These are phyloP conservation scores for Rhodophaea formosa DNA, from an alignment of 2,888 invertebrate genomes.

Conservation along the genomic window DNA sequence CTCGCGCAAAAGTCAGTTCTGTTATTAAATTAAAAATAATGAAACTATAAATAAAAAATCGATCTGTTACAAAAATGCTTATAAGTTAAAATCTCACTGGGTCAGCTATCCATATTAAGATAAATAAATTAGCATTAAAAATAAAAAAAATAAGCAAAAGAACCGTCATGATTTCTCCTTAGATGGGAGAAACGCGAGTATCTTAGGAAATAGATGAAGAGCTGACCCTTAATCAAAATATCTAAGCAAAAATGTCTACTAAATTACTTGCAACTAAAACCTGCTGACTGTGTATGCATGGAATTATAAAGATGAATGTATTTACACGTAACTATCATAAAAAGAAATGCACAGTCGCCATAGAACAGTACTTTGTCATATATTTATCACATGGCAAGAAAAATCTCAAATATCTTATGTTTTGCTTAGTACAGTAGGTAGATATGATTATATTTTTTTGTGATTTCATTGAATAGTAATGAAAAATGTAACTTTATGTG, in stretches of 20 bases:
- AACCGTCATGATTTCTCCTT: slow-evolving; percentile 36
- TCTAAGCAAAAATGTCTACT: slow-evolving; percentile 11
- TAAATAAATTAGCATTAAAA: neutral
- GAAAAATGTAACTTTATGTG: no score
- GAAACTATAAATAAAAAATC: slow-evolving; percentile 22
- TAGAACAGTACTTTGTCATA: neutral
- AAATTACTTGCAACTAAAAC: neutral
- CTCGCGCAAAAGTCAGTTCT: slow-evolving; percentile 28
- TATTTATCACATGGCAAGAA: slow-evolving; percentile 7
- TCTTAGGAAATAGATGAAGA: slow-evolving; percentile 33
- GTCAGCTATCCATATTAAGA: slow-evolving; percentile 48
- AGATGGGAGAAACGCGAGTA: slow-evolving; percentile 34
- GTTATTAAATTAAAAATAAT: slow-evolving; percentile 24
- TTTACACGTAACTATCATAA: slow-evolving; percentile 12
- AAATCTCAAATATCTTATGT: neutral
- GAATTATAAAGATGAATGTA: slow-evolving; percentile 11
- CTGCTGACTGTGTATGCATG: slow-evolving; percentile 15
- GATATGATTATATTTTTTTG: no score
- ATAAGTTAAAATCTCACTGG: slow-evolving; percentile 59
- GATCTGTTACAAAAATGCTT: slow-evolving; percentile 27
- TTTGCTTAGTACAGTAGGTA: no score
- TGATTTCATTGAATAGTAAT: no score
- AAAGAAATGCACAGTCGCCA: slow-evolving; percentile 12
- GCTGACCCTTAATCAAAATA: slow-evolving; percentile 26
- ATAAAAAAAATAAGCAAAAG: slow-evolving; percentile 17